phyloP scores from a whole-genome alignment of 2,888 invertebrate genomes.

The Limnephilus lunatus region DNA sequence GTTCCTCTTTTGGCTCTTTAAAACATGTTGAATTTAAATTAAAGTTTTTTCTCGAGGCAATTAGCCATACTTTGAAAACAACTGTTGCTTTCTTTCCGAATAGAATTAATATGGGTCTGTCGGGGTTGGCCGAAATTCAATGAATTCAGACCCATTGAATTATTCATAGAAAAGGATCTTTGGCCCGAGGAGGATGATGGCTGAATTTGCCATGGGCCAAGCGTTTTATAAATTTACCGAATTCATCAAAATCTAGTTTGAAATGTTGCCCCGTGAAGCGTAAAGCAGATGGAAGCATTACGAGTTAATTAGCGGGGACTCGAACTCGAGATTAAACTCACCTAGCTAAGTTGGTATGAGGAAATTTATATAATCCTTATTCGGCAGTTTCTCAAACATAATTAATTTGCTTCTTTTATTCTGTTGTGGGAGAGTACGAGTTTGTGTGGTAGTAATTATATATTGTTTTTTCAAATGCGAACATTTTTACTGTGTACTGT shows the following conservation, averaged over 20 bases:
- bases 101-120: neutral
- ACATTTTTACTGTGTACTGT: too few species aligned
- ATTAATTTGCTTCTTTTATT: too few species aligned
- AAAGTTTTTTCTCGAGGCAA: neutral
- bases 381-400: too few species aligned
- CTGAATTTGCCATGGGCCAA: neutral
- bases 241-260: slow-evolving; percentile 13
- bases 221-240: neutral
- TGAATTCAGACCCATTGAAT: neutral
- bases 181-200: neutral
- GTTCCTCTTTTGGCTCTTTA: neutral
- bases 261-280: neutral
- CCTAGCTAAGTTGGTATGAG: neutral
- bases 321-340: neutral
- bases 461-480: too few species aligned
- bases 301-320: neutral
- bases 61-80: neutral
- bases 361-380: too few species aligned
- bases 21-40: neutral
- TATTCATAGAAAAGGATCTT: neutral
- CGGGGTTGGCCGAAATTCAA: neutral
- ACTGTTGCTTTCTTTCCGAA: neutral
- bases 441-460: too few species aligned
- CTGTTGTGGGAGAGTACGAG: too few species aligned
- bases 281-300: neutral